These are phyloP conservation scores for Brachypterus glaber DNA, from an alignment of 2,888 invertebrate species.

Conservation along the genomic window DNA sequence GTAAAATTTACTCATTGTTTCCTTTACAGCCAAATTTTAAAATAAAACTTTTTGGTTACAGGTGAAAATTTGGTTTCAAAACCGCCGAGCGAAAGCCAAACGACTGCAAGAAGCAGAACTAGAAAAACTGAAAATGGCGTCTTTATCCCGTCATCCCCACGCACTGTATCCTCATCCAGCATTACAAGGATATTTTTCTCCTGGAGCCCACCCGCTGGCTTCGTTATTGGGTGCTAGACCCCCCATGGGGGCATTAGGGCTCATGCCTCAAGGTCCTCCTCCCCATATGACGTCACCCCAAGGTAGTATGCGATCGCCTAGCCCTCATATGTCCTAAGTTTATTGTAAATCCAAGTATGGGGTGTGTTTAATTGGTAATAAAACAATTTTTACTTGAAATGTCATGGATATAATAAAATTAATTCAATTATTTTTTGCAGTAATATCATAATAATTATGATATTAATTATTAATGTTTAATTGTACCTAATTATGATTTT, in stretches of 20 bases:
- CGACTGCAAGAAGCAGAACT: slow-evolving; percentile 95
- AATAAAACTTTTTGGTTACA: slow-evolving; percentile 34
- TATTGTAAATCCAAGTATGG: neutral
- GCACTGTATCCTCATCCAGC: slow-evolving; percentile 51
- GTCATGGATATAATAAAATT: no score
- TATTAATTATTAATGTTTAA: no score
- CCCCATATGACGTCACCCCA: slow-evolving; percentile 44
- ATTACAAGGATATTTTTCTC: slow-evolving; percentile 54
- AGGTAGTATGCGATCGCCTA: slow-evolving; percentile 34
- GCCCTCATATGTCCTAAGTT: slow-evolving; percentile 37
- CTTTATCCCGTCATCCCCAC: slow-evolving; percentile 53
- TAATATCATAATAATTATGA: no score
- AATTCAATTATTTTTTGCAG: no score
- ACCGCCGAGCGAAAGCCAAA: slow-evolving; percentile 93
- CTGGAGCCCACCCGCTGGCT: slow-evolving; percentile 50
- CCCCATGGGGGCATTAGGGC: slow-evolving; percentile 38
- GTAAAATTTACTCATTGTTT: neutral
- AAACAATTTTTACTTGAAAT: no score
- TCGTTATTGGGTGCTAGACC: slow-evolving; percentile 41
- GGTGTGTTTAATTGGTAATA: no score
- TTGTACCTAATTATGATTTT: no score
- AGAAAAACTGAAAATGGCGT: slow-evolving; percentile 86
- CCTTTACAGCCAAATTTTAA: no score
- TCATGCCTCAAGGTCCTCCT: slow-evolving; percentile 42
- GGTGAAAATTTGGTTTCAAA: slow-evolving; percentile 93